Base-by-base conservation (phyloP, 2,797 vertebrate genomes). In the Pangasius macronema region DNA sequence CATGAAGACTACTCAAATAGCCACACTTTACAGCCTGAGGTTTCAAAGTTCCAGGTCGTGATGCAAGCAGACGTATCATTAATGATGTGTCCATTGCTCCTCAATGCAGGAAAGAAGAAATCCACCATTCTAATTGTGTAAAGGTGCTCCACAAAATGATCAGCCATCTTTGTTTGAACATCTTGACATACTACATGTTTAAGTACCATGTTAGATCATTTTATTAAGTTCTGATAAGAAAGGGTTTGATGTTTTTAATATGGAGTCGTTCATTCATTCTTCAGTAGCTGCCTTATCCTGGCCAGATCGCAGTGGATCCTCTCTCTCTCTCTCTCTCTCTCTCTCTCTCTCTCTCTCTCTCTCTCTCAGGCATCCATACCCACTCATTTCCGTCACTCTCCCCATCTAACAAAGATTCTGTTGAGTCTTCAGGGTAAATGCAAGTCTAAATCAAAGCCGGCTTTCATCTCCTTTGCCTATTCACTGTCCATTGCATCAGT, bases 371-470 rank as follows among this genome's bases (percentile, higher is more conserved):
- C 79, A 81, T 81, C 49, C 55, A 55, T 79, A 57, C 55, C 53
- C 77, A 57, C 77, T 57, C 30, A 80, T 81, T 81, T 79, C 75
- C 20, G 3, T 61, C 85, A 49, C 67, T 61, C 79, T 82, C 57
- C 49, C 55, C 36, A 11, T 57, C 65, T 42, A 82, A 87, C 59
- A 87, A 83, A 84, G 86, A 55, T 77, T 87, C 83, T 76, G 80
- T 83, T 89, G 42, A 83, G 83, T 89, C 89, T 91, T 91, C 33
- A 18, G 16, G 57, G 70, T 39, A 46, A 92, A 22, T 91, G 92
- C 87, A 89, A 94, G 85, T 61, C 72, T 83, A 72, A 87, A 87
- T 89, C 86, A 87, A 89, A 87, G 83, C 68, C 24, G 10, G 42
- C 83, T 87, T 89, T 87, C 77, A 87, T 84, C 81, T 82, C 61